These are phyloP conservation scores for Nannobrachium achirus DNA, from an alignment of 2,113 vertebrate species.

Conservation along the genomic window DNA sequence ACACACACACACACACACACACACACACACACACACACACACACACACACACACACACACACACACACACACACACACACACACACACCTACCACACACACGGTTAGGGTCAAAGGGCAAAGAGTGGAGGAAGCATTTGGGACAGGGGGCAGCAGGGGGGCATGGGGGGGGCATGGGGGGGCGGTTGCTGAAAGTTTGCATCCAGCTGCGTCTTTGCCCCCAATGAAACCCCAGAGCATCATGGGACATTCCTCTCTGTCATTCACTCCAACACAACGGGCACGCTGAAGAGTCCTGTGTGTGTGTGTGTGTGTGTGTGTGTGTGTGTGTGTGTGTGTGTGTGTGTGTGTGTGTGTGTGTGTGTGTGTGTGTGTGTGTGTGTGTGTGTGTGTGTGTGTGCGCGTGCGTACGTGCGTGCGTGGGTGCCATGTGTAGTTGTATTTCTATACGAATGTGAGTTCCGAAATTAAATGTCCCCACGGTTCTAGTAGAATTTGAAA, in stretches of 20 bases:
- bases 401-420: background rate
- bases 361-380: background rate
- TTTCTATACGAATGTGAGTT: too few species aligned
- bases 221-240: slow-evolving; percentile 39
- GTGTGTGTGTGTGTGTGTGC: background rate
- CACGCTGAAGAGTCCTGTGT: background rate
- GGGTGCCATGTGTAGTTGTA: too few species aligned
- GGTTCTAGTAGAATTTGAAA: too few species aligned
- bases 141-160: slow-evolving; percentile 41
- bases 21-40: slow-evolving; percentile 29
- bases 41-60: slow-evolving; percentile 9
- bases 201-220: slow-evolving; percentile 63
- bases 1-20: slow-evolving; percentile 44
- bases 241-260: slow-evolving; percentile 30
- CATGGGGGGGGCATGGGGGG: slow-evolving; percentile 1
- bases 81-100: slow-evolving; percentile 40
- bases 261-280: slow-evolving; percentile 34
- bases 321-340: background rate
- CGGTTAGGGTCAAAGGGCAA: slow-evolving; percentile 63
- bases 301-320: background rate
- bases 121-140: slow-evolving; percentile 70
- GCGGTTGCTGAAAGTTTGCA: slow-evolving; percentile 65
- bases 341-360: background rate
- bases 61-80: slow-evolving; percentile 26
- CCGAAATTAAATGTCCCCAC: too few species aligned